These are phyloP conservation scores for Melanogrammus aeglefinus DNA, from an alignment of 2,797 vertebrate species.

Conservation along the genomic window DNA sequence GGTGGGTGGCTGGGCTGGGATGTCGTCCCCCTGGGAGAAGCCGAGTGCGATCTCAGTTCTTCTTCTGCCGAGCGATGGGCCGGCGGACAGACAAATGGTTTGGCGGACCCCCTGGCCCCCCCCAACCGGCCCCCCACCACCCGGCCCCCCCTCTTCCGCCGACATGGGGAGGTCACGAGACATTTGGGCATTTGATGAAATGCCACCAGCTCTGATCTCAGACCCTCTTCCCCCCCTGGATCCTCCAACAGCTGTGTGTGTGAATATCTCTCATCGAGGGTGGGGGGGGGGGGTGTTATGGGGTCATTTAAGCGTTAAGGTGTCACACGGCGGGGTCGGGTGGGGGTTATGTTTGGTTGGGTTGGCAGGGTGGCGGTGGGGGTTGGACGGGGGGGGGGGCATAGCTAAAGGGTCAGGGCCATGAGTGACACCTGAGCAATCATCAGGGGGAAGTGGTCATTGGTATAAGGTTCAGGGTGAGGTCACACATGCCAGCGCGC, in stretches of 20 bases:
- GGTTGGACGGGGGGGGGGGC: no score
- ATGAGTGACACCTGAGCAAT: conserved; percentile 51
- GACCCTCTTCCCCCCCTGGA: conserved; percentile 64
- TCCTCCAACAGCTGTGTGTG: conserved; percentile 64
- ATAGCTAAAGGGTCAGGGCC: conserved; percentile 50
- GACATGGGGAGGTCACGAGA: conserved; percentile 26
- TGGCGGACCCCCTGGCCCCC: no score
- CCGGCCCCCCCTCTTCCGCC: not conserved
- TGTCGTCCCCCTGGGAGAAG: no score
- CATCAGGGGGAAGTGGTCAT: not conserved
- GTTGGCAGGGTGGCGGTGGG: conserved; percentile 27
- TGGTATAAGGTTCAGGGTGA: not conserved
- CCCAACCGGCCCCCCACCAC: no score
- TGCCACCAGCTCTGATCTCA: conserved; percentile 68
- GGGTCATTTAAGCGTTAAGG: conserved; percentile 47
- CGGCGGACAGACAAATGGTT: no score
- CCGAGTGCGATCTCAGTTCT: no score
- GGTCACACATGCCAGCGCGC: not conserved
- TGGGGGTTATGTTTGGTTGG: conserved; percentile 1
- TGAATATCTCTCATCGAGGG: conserved; percentile 62
- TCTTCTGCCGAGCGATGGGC: no score
- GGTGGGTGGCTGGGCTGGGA: no score
- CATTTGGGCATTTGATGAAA: conserved; percentile 62
- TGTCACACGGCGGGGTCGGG: not conserved
- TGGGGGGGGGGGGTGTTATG: no score